Conservation (phyloP, 2,797 vertebrate genomes). For the Euphonia xanthogaster region DNA sequence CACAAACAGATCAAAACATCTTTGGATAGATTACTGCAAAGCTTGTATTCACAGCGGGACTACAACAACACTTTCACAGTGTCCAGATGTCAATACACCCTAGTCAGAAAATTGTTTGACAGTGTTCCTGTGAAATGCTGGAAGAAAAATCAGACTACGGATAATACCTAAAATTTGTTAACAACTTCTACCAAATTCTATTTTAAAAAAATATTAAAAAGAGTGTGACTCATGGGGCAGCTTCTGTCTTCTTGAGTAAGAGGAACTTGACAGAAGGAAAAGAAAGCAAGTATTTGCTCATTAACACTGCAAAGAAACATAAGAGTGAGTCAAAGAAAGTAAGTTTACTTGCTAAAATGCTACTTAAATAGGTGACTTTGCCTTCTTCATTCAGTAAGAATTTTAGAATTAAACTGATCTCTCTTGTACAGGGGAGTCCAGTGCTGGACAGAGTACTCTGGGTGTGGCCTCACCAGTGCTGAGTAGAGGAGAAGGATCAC, state of each 20-base stretch:
- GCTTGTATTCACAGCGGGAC: neutral
- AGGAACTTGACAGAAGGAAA: neutral
- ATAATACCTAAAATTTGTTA: neutral
- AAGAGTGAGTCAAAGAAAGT: neutral
- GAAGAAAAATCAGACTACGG: neutral
- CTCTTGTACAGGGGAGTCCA: neutral
- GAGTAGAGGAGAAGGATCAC: neutral
- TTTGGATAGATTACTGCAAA: neutral
- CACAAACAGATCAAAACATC: slow-evolving; percentile 12
- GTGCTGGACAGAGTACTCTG: neutral
- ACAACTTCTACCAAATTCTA: neutral
- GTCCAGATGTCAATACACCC: neutral
- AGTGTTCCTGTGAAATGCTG: neutral
- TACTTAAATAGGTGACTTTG: neutral
- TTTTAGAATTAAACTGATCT: neutral
- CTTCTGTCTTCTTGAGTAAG: neutral
- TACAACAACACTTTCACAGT: neutral
- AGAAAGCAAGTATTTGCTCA: neutral
- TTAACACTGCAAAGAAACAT: neutral
- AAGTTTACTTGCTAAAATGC: neutral
- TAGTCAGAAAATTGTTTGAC: neutral
- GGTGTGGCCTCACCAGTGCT: neutral
- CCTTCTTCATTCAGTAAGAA: neutral
- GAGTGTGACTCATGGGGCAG: neutral
- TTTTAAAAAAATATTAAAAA: neutral